Base-by-base conservation (phyloP, 2,113 vertebrate species). In the Xyliphius kryptos region DNA sequence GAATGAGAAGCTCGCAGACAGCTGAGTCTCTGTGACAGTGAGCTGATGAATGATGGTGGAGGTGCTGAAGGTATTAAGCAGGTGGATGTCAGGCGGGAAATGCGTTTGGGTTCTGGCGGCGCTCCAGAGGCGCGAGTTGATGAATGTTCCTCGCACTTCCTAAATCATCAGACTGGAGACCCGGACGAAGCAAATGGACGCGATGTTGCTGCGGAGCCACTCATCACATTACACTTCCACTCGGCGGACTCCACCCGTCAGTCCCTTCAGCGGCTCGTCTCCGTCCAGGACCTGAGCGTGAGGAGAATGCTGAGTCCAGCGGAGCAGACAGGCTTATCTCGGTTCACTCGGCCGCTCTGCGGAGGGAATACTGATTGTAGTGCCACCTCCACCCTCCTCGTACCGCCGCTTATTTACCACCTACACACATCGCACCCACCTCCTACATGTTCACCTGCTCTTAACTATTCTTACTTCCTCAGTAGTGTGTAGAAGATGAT, bases 111-210 rank as follows among this genome's bases (percentile, higher is more conserved):
- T 49, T 21, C 17, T 26, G 51, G 56, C 63, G 40, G 22, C 2
- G 26, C 22, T 61, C 40, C 53, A 73, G 46, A 49, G 32, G 5
- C 13, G 26, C 17, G 50, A 41, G 52, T 47, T 61, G 66, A 74
- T 71, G 53, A 61, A 68, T 66, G 69, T 32, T 47, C 46, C 38
- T 16, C 56, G 36, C 50, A 32, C 57, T 57, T 44, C 50, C 56
- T 65, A 72, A 61, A 72, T 74, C 60, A 52, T 36, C 46, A 16
- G 49, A 32, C 46, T 51, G 51, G 11, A 5, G 43, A 52, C 16
- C 52, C 16, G 41, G 19, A 64, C 55, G 65, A 61, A 70, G 57
- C 38, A 68, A 71, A 62, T 50, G 54, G 47, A 57, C 51, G 40
- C 49, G 8, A 12, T 71, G 56, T 58, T 16, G 32, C 22, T 57